Percentiles rank a stretch among this genome's conserved stretches.
Conservation (phyloP, 1,140 invertebrate genomes). For the Zaprionus lachaisei region DNA sequence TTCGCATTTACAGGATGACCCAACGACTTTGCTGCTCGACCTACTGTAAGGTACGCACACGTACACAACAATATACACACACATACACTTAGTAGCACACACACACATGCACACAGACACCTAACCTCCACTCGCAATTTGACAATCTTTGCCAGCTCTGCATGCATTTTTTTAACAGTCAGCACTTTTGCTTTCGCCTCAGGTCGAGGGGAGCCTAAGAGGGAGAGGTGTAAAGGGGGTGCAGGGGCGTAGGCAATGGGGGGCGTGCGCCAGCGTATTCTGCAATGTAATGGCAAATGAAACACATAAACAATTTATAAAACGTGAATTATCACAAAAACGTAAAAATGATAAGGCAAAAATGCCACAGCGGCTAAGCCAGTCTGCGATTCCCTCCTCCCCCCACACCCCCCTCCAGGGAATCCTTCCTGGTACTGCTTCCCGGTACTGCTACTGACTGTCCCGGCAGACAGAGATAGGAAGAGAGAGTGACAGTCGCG, state of each 20-base stretch:
- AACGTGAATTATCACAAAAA: slow-evolving; percentile 76
- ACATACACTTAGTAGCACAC: neutral
- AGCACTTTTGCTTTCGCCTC: slow-evolving; percentile 21
- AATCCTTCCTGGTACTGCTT: neutral
- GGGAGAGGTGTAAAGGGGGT: neutral
- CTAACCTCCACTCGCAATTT: slow-evolving; percentile 9
- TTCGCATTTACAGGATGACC: slow-evolving; percentile 37
- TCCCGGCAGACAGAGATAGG: slow-evolving; percentile 15
- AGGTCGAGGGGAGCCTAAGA: neutral
- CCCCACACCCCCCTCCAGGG: too few species aligned
- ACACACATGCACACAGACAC: neutral
- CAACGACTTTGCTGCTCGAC: slow-evolving; percentile 5
- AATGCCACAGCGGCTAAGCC: slow-evolving; percentile 54
- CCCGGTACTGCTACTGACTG: neutral
- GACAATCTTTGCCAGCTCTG: slow-evolving; percentile 5
- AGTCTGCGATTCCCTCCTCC: neutral
- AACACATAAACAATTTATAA: slow-evolving; percentile 79
- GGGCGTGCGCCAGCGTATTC: slow-evolving; percentile 28
- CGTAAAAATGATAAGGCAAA: slow-evolving; percentile 71
- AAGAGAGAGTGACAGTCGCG: slow-evolving; percentile 29
- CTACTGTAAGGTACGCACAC: neutral
- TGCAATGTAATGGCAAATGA: slow-evolving; percentile 74
- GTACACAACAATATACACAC: neutral
- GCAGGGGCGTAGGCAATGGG: neutral
- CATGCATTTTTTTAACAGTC: slow-evolving; percentile 54